Base-by-base conservation (phyloP, 2,113 vertebrate species). In the Phyllopteryx taeniolatus region DNA sequence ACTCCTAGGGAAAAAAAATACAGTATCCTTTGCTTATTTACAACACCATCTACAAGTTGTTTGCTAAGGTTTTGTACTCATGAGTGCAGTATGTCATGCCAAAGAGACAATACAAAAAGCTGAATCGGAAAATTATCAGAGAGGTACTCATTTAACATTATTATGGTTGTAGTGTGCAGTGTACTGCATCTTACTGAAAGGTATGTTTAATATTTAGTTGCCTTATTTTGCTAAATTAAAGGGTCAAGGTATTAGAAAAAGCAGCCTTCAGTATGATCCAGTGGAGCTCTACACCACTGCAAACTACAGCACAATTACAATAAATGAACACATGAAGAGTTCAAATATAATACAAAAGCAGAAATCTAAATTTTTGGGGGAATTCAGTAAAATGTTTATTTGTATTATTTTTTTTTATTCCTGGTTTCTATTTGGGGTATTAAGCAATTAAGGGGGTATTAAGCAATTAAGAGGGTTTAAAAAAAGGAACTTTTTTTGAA, bases 11-110 rank as follows among this genome's bases (percentile, higher is more conserved):
- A 47, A 47, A 56, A 8, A 33, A 61, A 19, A 33, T 35, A 19
- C 9, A 60, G 31, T 61, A 35, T 61, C 27, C 47, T 47, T 5
- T 27, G n/a, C 63, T 66, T 31, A 44, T 65, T 65, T 66, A 61
- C 59, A 61, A 61, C 59, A 19, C 59, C 59, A 61, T 61, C 59
- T 61, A 61, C 44, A 31, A 47, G 43, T 14, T 47, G 44, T 66
- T 47, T 66, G 43, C 43, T 17, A 66, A 66, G 63, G 43, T 22
- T 66, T 46, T 66, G 19, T 44, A 64, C 19, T 64, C 12, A 64
- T 64, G 17, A 19, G 19, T 64, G 44, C 63, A 8, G 31, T 61
- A 61, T 61, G 31, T 61, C 59, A 61, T 17, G 59, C 33, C 59
- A 61, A 61, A 61, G 31, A 61, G 31, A 5, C 59, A 19, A 61